These are phyloP conservation scores for Cydia splendana DNA, from an alignment of 1,140 invertebrate species.

Conservation along the genomic window DNA sequence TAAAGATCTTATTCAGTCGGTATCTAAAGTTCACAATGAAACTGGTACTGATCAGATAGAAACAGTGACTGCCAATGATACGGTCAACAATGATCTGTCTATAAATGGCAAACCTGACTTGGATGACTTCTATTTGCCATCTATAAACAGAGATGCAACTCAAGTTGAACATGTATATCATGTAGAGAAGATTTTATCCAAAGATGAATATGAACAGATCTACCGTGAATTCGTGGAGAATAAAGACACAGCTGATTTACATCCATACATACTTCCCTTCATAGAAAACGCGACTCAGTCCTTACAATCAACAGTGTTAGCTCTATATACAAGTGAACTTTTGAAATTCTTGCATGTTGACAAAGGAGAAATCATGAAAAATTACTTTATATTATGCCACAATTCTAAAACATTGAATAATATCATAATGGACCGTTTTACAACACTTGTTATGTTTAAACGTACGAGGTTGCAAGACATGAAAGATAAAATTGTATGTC, in stretches of 20 bases:
- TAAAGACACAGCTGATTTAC: background rate
- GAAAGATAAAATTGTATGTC: background rate
- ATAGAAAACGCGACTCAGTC: background rate
- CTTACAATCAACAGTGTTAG: background rate
- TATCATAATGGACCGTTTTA: background rate
- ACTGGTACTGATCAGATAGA: no score
- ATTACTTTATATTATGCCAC: background rate
- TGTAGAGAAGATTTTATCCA: background rate
- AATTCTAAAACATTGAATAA: background rate
- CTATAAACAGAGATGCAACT: conserved; percentile 51
- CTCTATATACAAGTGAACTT: background rate
- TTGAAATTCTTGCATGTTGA: background rate
- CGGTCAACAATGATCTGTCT: no score
- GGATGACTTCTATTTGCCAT: conserved; percentile 70
- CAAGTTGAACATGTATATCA: background rate
- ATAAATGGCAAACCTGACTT: conserved; percentile 21
- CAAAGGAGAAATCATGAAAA: background rate
- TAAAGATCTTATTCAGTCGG: no score
- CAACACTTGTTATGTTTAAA: background rate
- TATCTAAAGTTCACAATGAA: no score
- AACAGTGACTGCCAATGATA: no score
- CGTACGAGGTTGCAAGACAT: background rate
- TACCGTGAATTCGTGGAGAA: background rate
- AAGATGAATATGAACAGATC: background rate
- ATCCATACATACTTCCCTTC: background rate